Evolutionary conservation across 2,888 invertebrate species (phyloP).

Genomic region (Temnothorax unifasciatus): DNA sequence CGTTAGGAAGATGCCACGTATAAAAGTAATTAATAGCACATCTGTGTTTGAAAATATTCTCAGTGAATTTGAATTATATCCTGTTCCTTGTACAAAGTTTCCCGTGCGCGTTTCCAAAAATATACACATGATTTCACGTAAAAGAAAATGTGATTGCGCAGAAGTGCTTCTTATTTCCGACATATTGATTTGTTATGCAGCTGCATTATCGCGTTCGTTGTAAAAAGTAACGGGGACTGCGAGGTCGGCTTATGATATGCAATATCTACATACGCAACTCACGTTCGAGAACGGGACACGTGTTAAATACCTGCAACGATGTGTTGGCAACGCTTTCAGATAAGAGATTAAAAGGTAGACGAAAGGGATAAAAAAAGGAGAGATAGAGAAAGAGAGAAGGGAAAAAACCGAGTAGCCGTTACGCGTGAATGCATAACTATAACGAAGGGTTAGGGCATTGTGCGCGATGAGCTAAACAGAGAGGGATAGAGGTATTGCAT

Average conservation of each 20-base stretch:
- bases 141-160: background rate
- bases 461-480: background rate
- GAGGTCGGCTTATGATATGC: background rate
- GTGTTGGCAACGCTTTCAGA: constrained; percentile 25
- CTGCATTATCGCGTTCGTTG: background rate
- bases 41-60: background rate
- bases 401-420: background rate
- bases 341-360: constrained; percentile 27
- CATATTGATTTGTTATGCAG: constrained; percentile 12
- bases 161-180: background rate
- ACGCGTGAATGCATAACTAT: constrained; percentile 39
- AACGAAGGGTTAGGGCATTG: constrained; percentile 36
- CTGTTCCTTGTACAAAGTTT: background rate
- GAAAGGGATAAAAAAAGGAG: background rate
- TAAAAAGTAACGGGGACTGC: background rate
- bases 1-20: background rate
- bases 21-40: constrained; percentile 3
- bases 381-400: background rate
- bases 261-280: background rate
- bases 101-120: background rate
- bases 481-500: background rate
- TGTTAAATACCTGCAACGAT: constrained; percentile 19
- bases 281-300: constrained; percentile 1
- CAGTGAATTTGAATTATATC: background rate
- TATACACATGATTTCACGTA: background rate